phyloP scores from a whole-genome alignment of 2,113 vertebrate species.

The Sinocyclocheilus anophthalmus region DNA sequence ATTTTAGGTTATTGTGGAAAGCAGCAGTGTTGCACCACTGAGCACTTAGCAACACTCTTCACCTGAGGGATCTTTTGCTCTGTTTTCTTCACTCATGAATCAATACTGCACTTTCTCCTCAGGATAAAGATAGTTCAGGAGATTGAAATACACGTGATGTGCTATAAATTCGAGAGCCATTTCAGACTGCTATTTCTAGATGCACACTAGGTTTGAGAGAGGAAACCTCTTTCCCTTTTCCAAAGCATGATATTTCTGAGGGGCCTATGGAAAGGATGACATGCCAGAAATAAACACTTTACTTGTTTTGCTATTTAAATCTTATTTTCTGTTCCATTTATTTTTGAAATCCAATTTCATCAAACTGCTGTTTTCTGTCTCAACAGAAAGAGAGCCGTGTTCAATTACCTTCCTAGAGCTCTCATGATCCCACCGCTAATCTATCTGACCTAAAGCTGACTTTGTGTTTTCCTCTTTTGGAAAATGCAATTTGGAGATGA shows the following conservation, averaged over 20 bases:
- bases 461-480: slow-evolving; percentile 37
- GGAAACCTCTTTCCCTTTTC: not conserved
- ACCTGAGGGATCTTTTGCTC: slow-evolving; percentile 40
- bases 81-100: slow-evolving; percentile 40
- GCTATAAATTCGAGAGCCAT: not conserved
- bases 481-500: slow-evolving; percentile 50
- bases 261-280: not conserved
- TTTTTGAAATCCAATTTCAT: slow-evolving; percentile 42
- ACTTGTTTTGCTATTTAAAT: slow-evolving; percentile 35
- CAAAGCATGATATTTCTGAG: not conserved
- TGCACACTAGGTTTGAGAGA: not conserved
- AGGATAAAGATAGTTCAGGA: slow-evolving; percentile 53
- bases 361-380: slow-evolving; percentile 32
- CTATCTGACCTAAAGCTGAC: slow-evolving; percentile 47
- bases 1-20: not conserved
- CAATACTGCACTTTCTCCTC: slow-evolving; percentile 41
- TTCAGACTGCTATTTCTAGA: slow-evolving; percentile 21
- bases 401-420: slow-evolving; percentile 33
- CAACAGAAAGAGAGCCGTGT: slow-evolving; percentile 19
- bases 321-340: slow-evolving; percentile 31
- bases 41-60: slow-evolving; percentile 20
- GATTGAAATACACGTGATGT: slow-evolving; percentile 45
- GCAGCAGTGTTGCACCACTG: not conserved
- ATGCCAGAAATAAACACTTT: not conserved
- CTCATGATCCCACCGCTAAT: slow-evolving; percentile 21